Evolutionary conservation across 2,797 vertebrate species (phyloP), one percentile per base, ranked within the genome.

Genomic region (Aselliscus stoliczkanus): DNA sequence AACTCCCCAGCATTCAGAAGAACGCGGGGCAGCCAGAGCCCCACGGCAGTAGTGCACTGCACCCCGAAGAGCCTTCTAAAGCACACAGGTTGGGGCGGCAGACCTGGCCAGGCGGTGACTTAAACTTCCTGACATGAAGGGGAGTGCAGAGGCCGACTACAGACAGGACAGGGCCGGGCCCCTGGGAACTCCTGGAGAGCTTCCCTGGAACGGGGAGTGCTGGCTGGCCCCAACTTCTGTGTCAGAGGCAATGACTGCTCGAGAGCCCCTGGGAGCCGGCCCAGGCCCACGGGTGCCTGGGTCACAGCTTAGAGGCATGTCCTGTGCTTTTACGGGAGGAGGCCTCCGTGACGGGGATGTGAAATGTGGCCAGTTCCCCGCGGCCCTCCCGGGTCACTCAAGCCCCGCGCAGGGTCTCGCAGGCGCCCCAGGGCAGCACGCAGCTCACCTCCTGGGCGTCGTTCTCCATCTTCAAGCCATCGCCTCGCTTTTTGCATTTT

Each of bases 381-480:
- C 18, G 21, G 67, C 1, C 20, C 27, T 12, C 39, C 42, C 15
- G 9, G 29, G n/a, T 2, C 17, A 58, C 27, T 52, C 17, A 14
- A 11, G n/a, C 20, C 25, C 60, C 1, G 3, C 8, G 2, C 0
- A 11, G 9, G 10, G 27, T 14, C 13, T 21, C 58, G 18, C 18
- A 13, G 50, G 5, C 13, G 18, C 20, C 8, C 0, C 0, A 10
- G 4, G n/a, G 2, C 39, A 7, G 2, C 44, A 29, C 4, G 1
- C 4, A 0, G 73, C 95, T 99, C 98, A 99, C 99, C 99, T 99
- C 99, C 98, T 99, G 99, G 67, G 99, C 99, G 96, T 99, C 99
- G 7, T 99, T 99, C 97, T 99, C 99, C 98, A 99, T 98, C 98
- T 99, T 99, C 98, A 99, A 98, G 85, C 99, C 99, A 12, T 99